Percentiles rank a stretch among this genome's conserved stretches.
These are phyloP conservation scores for Muricea muricata DNA, from an alignment of 92 coral and sea anemone species.

Conservation along the genomic window DNA sequence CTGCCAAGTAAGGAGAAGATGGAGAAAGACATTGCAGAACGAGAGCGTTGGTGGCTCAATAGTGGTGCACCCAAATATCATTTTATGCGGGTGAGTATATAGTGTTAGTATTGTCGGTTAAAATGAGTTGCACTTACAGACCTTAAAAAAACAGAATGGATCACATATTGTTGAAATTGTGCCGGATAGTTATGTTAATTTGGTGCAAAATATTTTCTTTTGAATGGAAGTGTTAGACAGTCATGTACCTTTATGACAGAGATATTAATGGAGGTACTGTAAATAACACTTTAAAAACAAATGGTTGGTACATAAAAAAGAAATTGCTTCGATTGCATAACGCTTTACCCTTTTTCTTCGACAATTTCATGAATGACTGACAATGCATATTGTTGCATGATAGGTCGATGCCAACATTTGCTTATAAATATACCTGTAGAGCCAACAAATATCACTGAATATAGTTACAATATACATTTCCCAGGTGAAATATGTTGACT, in stretches of 20 bases:
- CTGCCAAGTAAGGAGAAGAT: slow-evolving; percentile 47
- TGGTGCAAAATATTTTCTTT: too few species aligned
- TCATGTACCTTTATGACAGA: too few species aligned
- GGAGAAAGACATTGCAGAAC: slow-evolving; percentile 36
- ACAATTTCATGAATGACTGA: too few species aligned
- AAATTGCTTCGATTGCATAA: too few species aligned
- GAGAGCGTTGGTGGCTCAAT: slow-evolving; percentile 2
- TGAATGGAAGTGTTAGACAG: too few species aligned
- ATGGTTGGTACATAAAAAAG: too few species aligned
- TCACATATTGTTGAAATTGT: background rate
- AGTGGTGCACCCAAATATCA: background rate
- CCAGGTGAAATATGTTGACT: slow-evolving; percentile 56
- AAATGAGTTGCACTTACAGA: background rate
- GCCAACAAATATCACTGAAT: too few species aligned
- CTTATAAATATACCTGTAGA: background rate
- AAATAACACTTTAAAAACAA: too few species aligned
- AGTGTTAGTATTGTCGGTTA: background rate
- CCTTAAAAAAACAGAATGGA: background rate
- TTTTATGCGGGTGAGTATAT: background rate
- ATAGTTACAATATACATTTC: background rate
- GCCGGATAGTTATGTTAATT: too few species aligned
- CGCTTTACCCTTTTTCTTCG: too few species aligned
- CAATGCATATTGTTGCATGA: too few species aligned
- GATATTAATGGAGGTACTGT: too few species aligned
- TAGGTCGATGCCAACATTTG: background rate